Conservation (phyloP, 2,797 vertebrate genomes). For the Trichosurus vulpecula region DNA sequence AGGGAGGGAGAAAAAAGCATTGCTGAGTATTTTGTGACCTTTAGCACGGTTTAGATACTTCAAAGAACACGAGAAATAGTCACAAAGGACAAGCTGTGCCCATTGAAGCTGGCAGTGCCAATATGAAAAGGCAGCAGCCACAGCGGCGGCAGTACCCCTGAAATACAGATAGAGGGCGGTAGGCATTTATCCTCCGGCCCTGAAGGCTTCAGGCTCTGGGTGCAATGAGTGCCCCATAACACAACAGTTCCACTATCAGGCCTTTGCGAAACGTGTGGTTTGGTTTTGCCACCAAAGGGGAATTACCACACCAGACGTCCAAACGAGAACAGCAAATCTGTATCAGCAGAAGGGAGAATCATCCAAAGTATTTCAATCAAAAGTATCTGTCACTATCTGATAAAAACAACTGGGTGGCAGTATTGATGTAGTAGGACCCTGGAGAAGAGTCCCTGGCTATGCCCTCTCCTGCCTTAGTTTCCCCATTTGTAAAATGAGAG, state of each 20-base stretch:
- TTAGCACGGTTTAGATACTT: background rate
- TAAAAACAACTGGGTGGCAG: background rate
- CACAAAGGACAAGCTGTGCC: background rate
- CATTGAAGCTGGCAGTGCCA: background rate
- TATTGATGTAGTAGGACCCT: background rate
- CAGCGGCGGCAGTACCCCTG: constrained; percentile 23
- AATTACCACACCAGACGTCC: accelerated
- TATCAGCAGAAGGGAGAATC: background rate
- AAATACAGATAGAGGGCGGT: constrained; percentile 61
- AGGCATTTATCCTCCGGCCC: constrained; percentile 2
- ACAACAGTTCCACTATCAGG: background rate
- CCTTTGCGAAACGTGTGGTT: background rate
- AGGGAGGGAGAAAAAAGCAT: background rate
- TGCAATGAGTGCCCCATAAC: background rate
- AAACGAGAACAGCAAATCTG: background rate
- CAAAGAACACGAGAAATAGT: background rate
- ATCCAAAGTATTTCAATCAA: background rate
- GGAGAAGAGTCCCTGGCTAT: background rate
- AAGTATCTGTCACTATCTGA: background rate
- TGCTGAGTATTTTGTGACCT: background rate
- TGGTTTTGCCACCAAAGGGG: background rate
- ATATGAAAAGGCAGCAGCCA: background rate
- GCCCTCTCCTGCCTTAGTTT: background rate
- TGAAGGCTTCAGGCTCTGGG: background rate
- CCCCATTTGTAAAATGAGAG: background rate